Percentiles rank a stretch among this genome's conserved stretches.
phyloP scores from a whole-genome alignment of 2,797 vertebrate species.

The Neopelma chrysocephalum region DNA sequence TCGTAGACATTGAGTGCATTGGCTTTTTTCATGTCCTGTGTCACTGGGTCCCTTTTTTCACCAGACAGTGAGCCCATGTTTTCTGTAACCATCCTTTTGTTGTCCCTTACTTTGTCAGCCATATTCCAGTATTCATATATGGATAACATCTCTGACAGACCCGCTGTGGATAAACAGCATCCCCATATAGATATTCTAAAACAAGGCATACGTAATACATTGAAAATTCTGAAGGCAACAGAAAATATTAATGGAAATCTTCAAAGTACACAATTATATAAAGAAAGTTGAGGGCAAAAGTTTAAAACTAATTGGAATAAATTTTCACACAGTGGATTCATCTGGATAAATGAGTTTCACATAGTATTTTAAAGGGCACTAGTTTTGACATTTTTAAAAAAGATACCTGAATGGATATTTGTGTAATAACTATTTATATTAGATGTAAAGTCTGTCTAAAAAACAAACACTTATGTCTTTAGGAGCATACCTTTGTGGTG shows the following conservation, averaged over 20 bases:
- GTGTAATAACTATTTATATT: not conserved
- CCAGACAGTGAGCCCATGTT: not conserved
- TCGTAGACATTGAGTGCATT: not conserved
- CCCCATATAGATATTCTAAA: not conserved
- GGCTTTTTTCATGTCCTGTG: not conserved
- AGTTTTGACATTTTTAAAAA: not conserved
- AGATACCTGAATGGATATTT: not conserved
- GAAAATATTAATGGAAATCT: not conserved
- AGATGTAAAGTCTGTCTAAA: not conserved
- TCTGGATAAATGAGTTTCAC: not conserved
- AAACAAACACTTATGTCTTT: not conserved
- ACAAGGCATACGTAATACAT: not conserved
- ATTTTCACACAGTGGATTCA: not conserved
- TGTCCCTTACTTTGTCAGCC: not conserved
- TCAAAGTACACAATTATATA: not conserved
- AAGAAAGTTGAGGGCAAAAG: not conserved
- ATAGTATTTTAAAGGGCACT: not conserved
- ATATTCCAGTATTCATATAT: not conserved
- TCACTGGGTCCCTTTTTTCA: not conserved
- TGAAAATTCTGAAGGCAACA: not conserved
- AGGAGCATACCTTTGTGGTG: not conserved
- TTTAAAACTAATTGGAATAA: not conserved
- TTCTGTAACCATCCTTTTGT: not conserved
- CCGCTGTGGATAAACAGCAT: not conserved
- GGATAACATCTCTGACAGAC: not conserved